Evolutionary conservation across 1,140 invertebrate genomes (phyloP).

Genomic region (Ephestia elutella): DNA sequence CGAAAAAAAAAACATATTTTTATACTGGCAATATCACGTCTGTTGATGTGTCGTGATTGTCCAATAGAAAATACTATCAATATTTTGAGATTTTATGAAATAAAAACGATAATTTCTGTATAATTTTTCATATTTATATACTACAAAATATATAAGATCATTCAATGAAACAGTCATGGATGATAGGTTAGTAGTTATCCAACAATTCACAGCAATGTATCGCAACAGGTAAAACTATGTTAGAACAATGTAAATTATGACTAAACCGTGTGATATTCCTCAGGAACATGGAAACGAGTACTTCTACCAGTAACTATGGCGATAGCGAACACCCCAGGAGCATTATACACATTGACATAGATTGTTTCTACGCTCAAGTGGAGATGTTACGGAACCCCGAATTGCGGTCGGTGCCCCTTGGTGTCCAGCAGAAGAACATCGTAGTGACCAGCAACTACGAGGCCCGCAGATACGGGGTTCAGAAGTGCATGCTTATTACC

Average conservation of each 20-base stretch:
- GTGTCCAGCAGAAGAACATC: constrained; percentile 86
- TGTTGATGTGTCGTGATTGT: constrained; percentile 74
- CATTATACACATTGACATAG: constrained; percentile 85
- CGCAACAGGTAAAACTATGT: constrained; percentile 61
- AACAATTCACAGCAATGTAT: constrained; percentile 34
- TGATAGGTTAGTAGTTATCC: constrained; percentile 52
- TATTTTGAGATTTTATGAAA: constrained; percentile 69
- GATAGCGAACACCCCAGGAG: constrained; percentile 74
- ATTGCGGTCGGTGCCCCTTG: constrained; percentile 78
- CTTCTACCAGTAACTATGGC: constrained; percentile 48
- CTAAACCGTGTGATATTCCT: constrained; percentile 54
- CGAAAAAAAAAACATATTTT: constrained; percentile 13
- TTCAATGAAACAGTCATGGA: constrained; percentile 52
- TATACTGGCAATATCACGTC: constrained; percentile 45
- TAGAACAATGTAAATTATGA: constrained; percentile 60
- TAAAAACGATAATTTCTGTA: constrained; percentile 52
- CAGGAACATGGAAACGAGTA: constrained; percentile 69
- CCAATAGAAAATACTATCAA: constrained; percentile 67
- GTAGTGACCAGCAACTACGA: constrained; percentile 88
- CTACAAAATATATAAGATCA: constrained; percentile 44
- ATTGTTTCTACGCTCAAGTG: constrained; percentile 90
- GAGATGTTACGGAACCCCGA: constrained; percentile 83
- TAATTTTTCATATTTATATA: constrained; percentile 46
- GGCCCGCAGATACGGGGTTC: constrained; percentile 81
- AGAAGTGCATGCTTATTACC: constrained; percentile 82